Percentiles rank a stretch among this genome's conserved stretches.
Evolutionary conservation across 1,140 invertebrate genomes (phyloP).

Genomic region (Steinernema khuongi): DNA sequence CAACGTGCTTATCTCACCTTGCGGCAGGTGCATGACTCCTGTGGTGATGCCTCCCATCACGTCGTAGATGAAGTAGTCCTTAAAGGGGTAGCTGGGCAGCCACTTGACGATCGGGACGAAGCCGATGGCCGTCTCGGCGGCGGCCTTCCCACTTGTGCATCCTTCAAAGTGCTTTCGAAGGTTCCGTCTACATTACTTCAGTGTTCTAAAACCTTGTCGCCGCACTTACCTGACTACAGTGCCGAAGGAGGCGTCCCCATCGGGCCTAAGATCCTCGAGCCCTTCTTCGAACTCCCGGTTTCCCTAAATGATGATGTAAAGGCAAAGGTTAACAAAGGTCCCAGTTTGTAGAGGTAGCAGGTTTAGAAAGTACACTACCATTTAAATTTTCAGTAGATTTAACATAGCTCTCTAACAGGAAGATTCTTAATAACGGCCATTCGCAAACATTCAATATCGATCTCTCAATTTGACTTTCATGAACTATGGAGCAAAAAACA

Average conservation of each 20-base stretch:
- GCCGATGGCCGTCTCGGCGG: background rate
- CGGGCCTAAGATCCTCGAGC: background rate
- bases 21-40: conserved; percentile 60
- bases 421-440: too few species aligned
- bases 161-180: background rate
- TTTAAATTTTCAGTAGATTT: too few species aligned
- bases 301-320: background rate
- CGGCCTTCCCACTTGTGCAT: background rate
- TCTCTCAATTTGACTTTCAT: too few species aligned
- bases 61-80: conserved; percentile 51
- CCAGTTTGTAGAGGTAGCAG: too few species aligned
- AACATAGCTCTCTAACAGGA: too few species aligned
- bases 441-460: too few species aligned
- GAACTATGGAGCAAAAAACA: too few species aligned
- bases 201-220: background rate
- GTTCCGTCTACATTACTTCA: background rate
- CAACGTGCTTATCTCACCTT: conserved; percentile 45
- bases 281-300: background rate
- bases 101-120: conserved; percentile 46
- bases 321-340: background rate
- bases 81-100: conserved; percentile 53
- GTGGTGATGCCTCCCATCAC: conserved; percentile 59
- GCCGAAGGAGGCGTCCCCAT: background rate
- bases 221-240: background rate
- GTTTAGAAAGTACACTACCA: too few species aligned